Conservation (phyloP, 2,113 vertebrate species). For the Lanius ludovicianus region DNA sequence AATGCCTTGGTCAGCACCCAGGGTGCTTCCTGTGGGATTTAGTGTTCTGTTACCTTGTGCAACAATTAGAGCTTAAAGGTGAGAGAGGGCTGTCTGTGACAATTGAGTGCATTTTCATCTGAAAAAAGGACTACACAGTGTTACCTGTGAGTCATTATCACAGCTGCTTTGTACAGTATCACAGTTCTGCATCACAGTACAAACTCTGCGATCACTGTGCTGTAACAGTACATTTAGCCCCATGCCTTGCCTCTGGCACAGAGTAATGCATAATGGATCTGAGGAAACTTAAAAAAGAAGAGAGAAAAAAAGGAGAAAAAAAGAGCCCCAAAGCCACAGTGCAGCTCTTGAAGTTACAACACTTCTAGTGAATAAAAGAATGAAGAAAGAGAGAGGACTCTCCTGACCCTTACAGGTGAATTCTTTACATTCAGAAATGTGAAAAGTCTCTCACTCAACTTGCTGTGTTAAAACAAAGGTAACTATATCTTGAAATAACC, state of each 20-base stretch:
- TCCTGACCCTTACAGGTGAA: not conserved
- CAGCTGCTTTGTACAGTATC: constrained; percentile 28
- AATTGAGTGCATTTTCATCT: not conserved
- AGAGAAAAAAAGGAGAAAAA: not conserved
- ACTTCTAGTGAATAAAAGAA: not conserved
- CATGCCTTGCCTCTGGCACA: constrained; percentile 37
- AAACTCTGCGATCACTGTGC: not conserved
- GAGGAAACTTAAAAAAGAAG: constrained; percentile 13
- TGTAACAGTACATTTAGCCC: constrained; percentile 41
- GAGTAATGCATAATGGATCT: constrained; percentile 33
- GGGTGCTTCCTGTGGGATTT: not conserved
- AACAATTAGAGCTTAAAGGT: not conserved
- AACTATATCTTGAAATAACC: not conserved
- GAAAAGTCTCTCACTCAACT: not conserved
- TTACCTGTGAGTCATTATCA: constrained; percentile 7
- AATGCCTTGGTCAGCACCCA: not conserved
- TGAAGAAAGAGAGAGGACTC: not conserved
- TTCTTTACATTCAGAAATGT: not conserved
- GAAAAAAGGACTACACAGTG: not conserved
- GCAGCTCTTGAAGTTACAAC: constrained; percentile 13
- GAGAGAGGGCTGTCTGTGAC: not conserved
- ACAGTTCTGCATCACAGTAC: constrained; percentile 12
- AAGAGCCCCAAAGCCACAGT: not conserved
- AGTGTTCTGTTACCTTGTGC: not conserved
- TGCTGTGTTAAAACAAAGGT: not conserved